Percentiles rank a stretch among this genome's conserved stretches.
Evolutionary conservation across 2,797 vertebrate species (phyloP).

Genomic region (Brotogeris chrysoptera): DNA sequence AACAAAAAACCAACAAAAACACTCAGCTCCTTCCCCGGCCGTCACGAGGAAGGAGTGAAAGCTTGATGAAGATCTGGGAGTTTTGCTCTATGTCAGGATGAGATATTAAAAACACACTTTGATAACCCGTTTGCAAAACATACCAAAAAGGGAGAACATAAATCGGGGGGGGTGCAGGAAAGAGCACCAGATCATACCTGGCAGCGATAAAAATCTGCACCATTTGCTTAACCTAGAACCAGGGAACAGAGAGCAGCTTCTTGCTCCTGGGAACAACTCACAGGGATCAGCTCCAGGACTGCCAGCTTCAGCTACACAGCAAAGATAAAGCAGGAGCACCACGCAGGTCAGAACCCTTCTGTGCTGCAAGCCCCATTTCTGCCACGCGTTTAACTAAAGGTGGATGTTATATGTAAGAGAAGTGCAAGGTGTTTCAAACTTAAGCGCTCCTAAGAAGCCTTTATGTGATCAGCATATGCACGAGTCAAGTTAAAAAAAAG

Average conservation of each 20-base stretch:
- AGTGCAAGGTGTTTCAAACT: not conserved
- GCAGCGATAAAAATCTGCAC: constrained; percentile 26
- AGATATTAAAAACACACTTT: not conserved
- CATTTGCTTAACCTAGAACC: constrained; percentile 10
- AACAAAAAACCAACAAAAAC: not conserved
- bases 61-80: not conserved
- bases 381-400: not conserved
- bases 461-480: not conserved
- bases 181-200: not conserved
- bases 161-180: not conserved
- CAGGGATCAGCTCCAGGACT: not conserved
- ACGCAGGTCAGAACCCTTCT: accelerated
- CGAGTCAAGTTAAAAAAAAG: not conserved
- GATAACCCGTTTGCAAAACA: not conserved
- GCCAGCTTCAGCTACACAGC: not conserved
- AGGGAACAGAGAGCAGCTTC: constrained; percentile 35
- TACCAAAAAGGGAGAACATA: not conserved
- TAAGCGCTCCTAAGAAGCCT: not conserved
- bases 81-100: not conserved
- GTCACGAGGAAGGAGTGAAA: not conserved
- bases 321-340: not conserved
- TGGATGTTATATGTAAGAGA: not conserved
- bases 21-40: not conserved
- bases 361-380: accelerated
- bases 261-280: constrained; percentile 28